phyloP scores from a whole-genome alignment of 2,113 vertebrate species.

The Saguinus imperator region DNA sequence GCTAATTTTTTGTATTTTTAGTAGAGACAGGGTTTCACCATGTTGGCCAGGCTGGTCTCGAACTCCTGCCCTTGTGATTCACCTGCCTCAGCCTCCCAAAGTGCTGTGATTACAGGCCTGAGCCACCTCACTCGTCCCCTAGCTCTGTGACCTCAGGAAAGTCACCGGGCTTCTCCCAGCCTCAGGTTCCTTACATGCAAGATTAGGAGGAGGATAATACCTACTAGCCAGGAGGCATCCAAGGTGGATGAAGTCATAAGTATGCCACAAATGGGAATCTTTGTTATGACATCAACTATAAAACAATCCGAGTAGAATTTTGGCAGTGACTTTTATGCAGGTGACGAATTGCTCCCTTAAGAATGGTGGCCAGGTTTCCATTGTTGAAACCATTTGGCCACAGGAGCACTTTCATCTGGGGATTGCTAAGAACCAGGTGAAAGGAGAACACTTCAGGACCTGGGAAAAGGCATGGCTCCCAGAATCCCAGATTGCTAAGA shows the following conservation, averaged over 20 bases:
- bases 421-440: neutral
- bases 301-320: neutral
- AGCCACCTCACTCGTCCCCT: no score
- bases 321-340: neutral
- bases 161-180: neutral
- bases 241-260: neutral
- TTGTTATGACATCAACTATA: neutral
- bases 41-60: no score
- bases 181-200: neutral
- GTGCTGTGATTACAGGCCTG: no score
- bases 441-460: neutral
- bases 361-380: neutral
- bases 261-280: neutral
- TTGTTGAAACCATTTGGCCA: neutral
- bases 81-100: no score
- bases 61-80: no score
- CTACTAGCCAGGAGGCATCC: neutral
- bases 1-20: no score
- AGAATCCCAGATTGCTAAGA: conserved; percentile 5
- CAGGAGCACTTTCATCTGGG: neutral
- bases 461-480: neutral
- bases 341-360: neutral
- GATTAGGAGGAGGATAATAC: neutral
- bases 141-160: neutral
- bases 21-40: no score